A percentile compares a stretch with the other conserved stretches of the same genome.
These are phyloP conservation scores for Drosophila kanekoi DNA, from an alignment of 2,888 invertebrate species.

Conservation along the genomic window DNA sequence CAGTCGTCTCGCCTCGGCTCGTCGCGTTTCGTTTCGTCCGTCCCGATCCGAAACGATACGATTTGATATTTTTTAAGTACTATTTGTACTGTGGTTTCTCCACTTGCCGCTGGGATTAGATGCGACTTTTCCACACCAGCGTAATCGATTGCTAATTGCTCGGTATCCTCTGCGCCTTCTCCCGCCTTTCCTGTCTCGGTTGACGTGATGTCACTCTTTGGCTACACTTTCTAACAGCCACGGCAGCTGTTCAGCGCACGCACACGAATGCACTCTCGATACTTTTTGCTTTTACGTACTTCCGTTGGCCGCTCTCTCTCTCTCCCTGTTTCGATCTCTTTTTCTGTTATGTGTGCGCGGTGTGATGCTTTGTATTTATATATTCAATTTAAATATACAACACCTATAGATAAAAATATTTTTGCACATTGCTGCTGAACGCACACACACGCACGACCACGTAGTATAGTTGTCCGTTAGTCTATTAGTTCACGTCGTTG, in stretches of 20 bases:
- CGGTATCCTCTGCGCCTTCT: conserved; percentile 13
- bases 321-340: conserved; percentile 13
- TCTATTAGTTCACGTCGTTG: conserved; percentile 39
- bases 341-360: conserved; percentile 31
- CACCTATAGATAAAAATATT: conserved; percentile 76
- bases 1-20: conserved; percentile 15
- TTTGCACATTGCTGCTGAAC: conserved; percentile 75
- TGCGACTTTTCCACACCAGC: conserved; percentile 27
- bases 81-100: conserved; percentile 19
- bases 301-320: conserved; percentile 43
- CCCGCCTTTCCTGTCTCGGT: conserved; percentile 8
- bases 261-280: conserved; percentile 51
- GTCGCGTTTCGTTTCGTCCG: conserved; percentile 1
- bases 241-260: conserved; percentile 56
- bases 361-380: conserved; percentile 60
- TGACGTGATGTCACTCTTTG: conserved; percentile 74
- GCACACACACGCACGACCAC: conserved; percentile 50
- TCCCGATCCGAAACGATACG: conserved; percentile 24
- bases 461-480: conserved; percentile 46
- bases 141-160: conserved; percentile 41
- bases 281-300: conserved; percentile 39
- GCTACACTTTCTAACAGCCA: conserved; percentile 68
- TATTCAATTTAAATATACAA: conserved; percentile 78
- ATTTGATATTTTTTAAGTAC: conserved; percentile 24
- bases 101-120: conserved; percentile 7